phyloP scores from a whole-genome alignment of 2,797 vertebrate genomes.

The Anolis apletophallus region DNA sequence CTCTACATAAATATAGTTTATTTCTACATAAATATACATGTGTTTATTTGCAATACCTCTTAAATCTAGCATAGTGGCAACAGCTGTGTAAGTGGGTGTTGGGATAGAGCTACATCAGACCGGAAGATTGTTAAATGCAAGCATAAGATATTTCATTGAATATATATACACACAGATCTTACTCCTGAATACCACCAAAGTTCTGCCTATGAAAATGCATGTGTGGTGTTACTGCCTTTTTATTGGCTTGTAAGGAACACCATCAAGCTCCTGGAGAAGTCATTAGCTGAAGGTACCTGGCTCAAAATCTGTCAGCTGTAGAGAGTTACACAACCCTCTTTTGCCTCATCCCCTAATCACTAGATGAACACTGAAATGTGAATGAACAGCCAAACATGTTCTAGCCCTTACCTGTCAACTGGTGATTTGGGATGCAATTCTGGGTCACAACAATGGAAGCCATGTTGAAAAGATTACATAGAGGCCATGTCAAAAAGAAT shows the following conservation, averaged over 20 bases:
- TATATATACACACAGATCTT: background rate
- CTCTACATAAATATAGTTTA: slow-evolving; percentile 20
- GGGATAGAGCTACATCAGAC: background rate
- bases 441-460: background rate
- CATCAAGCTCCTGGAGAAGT: too few species aligned
- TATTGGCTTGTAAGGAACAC: background rate
- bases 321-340: too few species aligned
- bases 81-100: background rate
- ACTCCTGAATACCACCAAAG: slow-evolving; percentile 24
- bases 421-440: background rate
- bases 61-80: slow-evolving; percentile 21
- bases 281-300: too few species aligned
- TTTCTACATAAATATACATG: slow-evolving; percentile 29
- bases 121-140: background rate
- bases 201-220: slow-evolving; percentile 2
- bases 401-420: background rate
- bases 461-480: too few species aligned
- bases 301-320: too few species aligned
- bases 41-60: background rate
- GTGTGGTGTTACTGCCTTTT: background rate
- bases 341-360: background rate
- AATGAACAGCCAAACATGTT: background rate
- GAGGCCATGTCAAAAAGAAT: too few species aligned
- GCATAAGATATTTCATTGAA: slow-evolving; percentile 22
- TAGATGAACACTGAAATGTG: too few species aligned